Percentiles rank a stretch among this genome's conserved stretches.
These are phyloP conservation scores for Pangasianodon hypophthalmus DNA, from an alignment of 2,113 vertebrate species.

Conservation along the genomic window DNA sequence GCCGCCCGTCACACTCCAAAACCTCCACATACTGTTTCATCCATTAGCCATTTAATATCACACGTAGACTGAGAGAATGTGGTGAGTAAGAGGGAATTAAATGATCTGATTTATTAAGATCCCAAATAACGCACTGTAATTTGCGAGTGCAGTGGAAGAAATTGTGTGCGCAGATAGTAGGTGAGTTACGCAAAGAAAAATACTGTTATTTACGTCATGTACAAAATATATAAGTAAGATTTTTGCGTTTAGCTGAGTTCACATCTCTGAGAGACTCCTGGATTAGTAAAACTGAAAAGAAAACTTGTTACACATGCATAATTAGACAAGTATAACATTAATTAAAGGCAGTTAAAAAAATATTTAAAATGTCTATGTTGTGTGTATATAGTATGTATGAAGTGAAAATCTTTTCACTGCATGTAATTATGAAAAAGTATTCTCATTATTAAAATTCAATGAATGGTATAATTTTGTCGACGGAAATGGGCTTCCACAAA, in stretches of 20 bases:
- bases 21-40: conserved; percentile 2
- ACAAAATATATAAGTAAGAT: background rate
- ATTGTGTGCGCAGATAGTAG: background rate
- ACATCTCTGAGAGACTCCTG: background rate
- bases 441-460: background rate
- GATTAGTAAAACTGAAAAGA: background rate
- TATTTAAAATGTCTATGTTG: no score
- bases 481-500: background rate
- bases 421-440: background rate
- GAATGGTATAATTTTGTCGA: no score
- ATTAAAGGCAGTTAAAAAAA: background rate
- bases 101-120: background rate
- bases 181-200: background rate
- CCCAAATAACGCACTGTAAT: background rate
- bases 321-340: background rate
- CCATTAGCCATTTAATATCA: conserved; percentile 39
- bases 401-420: no score
- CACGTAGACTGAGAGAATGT: background rate
- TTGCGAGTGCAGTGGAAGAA: background rate
- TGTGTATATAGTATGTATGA: no score
- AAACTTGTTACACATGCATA: background rate
- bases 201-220: background rate
- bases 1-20: conserved; percentile 21
- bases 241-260: background rate
- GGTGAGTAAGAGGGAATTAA: background rate